A percentile compares a stretch with the other conserved stretches of the same genome.
Evolutionary conservation across 2,113 vertebrate species (phyloP).

Genomic region (Tyrannus savana): DNA sequence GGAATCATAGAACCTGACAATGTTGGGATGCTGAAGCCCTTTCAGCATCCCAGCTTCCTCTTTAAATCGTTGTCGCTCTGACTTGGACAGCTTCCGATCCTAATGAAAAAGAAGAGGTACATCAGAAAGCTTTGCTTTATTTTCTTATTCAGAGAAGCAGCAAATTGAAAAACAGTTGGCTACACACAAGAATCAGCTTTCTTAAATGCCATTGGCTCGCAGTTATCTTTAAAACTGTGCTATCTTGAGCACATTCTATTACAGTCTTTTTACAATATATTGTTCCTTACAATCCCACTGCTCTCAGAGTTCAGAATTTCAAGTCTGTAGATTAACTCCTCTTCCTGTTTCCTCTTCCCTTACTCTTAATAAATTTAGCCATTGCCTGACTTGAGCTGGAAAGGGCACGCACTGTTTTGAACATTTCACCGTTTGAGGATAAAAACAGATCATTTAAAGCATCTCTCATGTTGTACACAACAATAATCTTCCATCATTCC

Average conservation of each 20-base stretch:
- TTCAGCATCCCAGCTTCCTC: slow-evolving; percentile 99
- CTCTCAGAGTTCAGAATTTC: background rate
- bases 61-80: slow-evolving; percentile 96
- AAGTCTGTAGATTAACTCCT: background rate
- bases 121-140: background rate
- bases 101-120: slow-evolving; percentile 59
- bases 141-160: background rate
- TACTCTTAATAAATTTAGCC: background rate
- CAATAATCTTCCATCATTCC: background rate
- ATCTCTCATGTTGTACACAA: background rate
- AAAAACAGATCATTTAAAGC: background rate
- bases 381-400: background rate
- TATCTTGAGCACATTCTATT: background rate
- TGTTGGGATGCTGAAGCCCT: slow-evolving; percentile 98
- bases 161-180: background rate
- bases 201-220: background rate
- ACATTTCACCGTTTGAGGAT: background rate
- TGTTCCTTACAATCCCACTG: background rate
- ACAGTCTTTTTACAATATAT: background rate
- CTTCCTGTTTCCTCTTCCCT: background rate
- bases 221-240: background rate
- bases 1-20: slow-evolving; percentile 98
- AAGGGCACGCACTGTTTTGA: background rate
- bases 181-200: background rate
- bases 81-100: slow-evolving; percentile 97